Evolutionary conservation across 2,888 invertebrate species (phyloP), one percentile per base, ranked within the genome.

Genomic region (Chrysolina oricalcia): DNA sequence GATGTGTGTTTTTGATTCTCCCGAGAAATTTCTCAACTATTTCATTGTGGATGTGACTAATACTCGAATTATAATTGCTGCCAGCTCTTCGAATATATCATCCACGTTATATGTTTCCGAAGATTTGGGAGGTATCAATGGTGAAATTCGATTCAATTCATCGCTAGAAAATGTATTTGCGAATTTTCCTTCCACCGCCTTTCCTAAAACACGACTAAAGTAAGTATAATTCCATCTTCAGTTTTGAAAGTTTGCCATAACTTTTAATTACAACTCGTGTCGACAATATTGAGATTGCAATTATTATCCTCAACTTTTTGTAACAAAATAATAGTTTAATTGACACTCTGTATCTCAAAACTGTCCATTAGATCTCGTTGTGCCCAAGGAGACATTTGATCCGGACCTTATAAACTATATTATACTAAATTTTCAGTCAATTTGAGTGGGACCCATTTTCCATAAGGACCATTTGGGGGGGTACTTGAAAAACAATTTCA

Each of bases 81-180:
- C 95, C 70, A 93, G 94, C 87, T 96, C 97, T 88, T 92, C 93
- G 0, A 92, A 93, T 76, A 91, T 91, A 15, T 86, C 92, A 23
- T 93, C 95, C 5, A 93, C 97, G 87, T 90, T 98, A 73, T 97
- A 97, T 85, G 93, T 96, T 68, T 96, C 96, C 0, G 95, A 94
- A 86, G 91, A 93, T 72, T 80, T 88, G 59, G 80, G 74, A 1
- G 92, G 91, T 76, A 90, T 91, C 2, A 87, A 88, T 27, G 83
- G 86, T 40, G 88, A 92, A 78, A 91, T 94, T 82, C 91, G 92
- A 84, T 97, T 97, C 85, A 92, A 94, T 0, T 88, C 95, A 76
- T 96, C 97, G 6, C 89, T 97, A 79, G 93, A 94, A 83, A 92
- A 94, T 82, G 92, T 97, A 70, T 90, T 97, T 81, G 95, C 95